These are phyloP conservation scores for Polyommatus iphigenia DNA, from an alignment of 2,888 invertebrate genomes.

Conservation along the genomic window DNA sequence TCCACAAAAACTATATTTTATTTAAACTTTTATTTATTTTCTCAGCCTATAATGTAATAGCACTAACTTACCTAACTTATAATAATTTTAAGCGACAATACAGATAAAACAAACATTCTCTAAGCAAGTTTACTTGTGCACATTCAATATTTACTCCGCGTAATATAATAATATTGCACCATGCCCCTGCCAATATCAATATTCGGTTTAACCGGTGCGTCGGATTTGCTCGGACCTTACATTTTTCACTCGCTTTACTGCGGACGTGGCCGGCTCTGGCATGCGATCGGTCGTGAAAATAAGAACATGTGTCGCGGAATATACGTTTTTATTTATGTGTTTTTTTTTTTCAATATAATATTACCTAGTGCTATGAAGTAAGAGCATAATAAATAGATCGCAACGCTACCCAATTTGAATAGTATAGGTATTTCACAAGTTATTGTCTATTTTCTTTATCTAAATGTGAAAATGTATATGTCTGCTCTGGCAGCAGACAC, in stretches of 20 bases:
- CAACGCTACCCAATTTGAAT: too few species aligned
- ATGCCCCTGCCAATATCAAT: constrained; percentile 68
- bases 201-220: constrained; percentile 75
- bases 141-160: background rate
- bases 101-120: background rate
- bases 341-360: background rate
- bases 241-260: constrained; percentile 72
- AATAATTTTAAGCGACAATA: background rate
- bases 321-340: background rate
- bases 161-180: background rate
- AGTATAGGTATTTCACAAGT: too few species aligned
- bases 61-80: background rate
- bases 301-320: background rate
- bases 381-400: too few species aligned
- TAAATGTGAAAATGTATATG: too few species aligned
- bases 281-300: constrained; percentile 34
- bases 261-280: constrained; percentile 56
- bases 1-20: background rate
- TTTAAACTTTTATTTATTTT: background rate
- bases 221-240: constrained; percentile 70
- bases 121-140: background rate
- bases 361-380: background rate
- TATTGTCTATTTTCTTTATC: too few species aligned
- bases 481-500: too few species aligned
- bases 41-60: background rate